These are phyloP conservation scores for Leptatherina wallacei DNA, from an alignment of 2,797 vertebrate species.

Conservation along the genomic window DNA sequence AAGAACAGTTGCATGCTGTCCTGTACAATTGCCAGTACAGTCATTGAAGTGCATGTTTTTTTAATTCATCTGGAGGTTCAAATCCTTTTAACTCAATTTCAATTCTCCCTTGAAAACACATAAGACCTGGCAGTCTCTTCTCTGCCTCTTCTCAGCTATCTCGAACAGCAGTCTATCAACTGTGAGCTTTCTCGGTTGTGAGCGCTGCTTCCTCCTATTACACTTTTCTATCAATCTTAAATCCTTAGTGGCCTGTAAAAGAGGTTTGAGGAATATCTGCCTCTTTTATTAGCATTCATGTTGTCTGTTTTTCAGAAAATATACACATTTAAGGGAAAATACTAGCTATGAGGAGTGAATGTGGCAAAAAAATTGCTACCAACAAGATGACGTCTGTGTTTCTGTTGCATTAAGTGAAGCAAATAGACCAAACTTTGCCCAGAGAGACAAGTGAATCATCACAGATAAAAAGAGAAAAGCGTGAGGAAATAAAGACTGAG, in stretches of 20 bases:
- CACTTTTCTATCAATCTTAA: constrained; percentile 14
- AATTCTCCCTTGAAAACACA: constrained; percentile 38
- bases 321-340: constrained; percentile 18
- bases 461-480: constrained; percentile 20
- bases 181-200: constrained; percentile 37
- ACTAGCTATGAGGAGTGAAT: constrained; percentile 24
- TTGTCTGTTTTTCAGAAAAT: background rate
- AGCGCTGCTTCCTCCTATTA: constrained; percentile 25
- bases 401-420: constrained; percentile 12
- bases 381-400: constrained; percentile 29
- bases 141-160: constrained; percentile 37
- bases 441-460: constrained; percentile 4
- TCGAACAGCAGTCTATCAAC: constrained; percentile 37
- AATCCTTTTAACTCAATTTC: constrained; percentile 35
- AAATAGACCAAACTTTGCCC: constrained; percentile 28
- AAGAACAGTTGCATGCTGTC: background rate
- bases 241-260: background rate
- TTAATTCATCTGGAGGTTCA: constrained; percentile 31
- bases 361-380: constrained; percentile 3
- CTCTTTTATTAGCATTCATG: background rate
- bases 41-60: constrained; percentile 15
- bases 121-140: constrained; percentile 31
- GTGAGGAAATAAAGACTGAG: background rate
- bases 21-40: constrained; percentile 2
- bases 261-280: constrained; percentile 10